phyloP scores from a whole-genome alignment of 2,113 vertebrate genomes.

The Pelmatolapia mariae region DNA sequence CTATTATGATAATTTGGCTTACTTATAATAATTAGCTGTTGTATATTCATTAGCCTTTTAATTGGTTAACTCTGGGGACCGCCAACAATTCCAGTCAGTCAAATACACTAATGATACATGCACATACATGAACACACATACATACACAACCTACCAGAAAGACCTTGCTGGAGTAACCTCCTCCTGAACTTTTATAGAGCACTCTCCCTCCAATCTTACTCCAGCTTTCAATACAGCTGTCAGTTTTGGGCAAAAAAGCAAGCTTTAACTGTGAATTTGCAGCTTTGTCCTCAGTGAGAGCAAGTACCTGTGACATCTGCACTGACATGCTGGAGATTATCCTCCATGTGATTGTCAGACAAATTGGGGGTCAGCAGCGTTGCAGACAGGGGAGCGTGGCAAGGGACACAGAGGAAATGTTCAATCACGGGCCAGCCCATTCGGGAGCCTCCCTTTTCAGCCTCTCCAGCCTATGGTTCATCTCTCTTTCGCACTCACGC shows the following conservation, averaged over 20 bases:
- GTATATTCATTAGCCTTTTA: conserved; percentile 76
- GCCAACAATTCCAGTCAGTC: conserved; percentile 56
- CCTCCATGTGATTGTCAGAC: conserved; percentile 82
- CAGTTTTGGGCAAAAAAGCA: conserved; percentile 63
- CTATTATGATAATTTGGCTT: conserved; percentile 68
- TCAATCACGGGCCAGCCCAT: conserved; percentile 61
- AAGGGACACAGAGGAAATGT: conserved; percentile 82
- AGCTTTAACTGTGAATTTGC: conserved; percentile 44
- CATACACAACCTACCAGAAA: conserved; percentile 11
- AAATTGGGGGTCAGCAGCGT: conserved; percentile 86
- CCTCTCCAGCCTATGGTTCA: conserved; percentile 71
- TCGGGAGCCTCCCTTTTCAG: conserved; percentile 72
- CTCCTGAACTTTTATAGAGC: conserved; percentile 51
- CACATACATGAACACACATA: not conserved
- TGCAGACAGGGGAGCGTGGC: conserved; percentile 75
- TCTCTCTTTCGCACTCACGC: conserved; percentile 44
- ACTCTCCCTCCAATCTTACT: conserved; percentile 34
- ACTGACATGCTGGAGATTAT: conserved; percentile 75
- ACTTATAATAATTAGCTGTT: conserved; percentile 72
- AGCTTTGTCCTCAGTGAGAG: conserved; percentile 57
- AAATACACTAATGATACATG: conserved; percentile 59
- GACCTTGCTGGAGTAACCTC: conserved; percentile 42
- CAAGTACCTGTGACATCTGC: conserved; percentile 85
- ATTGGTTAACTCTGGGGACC: conserved; percentile 70
- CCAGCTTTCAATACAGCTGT: conserved; percentile 65